Conservation (phyloP, 2,113 vertebrate species). For the Tetraodon nigroviridis region DNA sequence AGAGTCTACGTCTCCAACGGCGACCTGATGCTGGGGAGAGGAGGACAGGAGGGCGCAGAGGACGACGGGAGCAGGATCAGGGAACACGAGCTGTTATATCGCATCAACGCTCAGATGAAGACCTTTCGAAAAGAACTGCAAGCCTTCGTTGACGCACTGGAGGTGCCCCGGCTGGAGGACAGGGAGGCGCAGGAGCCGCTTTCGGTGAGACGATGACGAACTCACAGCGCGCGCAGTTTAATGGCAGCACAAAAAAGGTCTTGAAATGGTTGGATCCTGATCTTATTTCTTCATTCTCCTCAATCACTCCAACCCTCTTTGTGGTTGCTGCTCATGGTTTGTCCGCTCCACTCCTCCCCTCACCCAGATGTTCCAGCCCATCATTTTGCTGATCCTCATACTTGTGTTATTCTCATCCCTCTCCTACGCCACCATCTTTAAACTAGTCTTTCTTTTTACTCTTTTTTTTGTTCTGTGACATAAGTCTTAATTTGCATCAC, state of each 20-base stretch:
- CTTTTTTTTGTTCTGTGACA: conserved; percentile 98
- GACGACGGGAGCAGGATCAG: conserved; percentile 85
- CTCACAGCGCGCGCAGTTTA: neutral
- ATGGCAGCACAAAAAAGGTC: neutral
- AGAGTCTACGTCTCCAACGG: conserved; percentile 87
- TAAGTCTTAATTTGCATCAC: conserved; percentile 36
- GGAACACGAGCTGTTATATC: conserved; percentile 92
- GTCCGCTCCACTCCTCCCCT: conserved; percentile 40
- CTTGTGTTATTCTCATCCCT: conserved; percentile 98
- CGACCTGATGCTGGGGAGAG: conserved; percentile 80
- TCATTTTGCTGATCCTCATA: conserved; percentile 99
- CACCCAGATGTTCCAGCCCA: conserved; percentile 99
- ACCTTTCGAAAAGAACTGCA: conserved; percentile 95
- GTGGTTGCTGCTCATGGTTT: conserved; percentile 64
- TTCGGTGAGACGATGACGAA: conserved; percentile 81
- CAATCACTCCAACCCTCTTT: conserved; percentile 33
- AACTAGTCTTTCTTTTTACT: conserved; percentile 94
- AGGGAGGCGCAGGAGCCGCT: conserved; percentile 86
- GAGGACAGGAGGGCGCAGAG: conserved; percentile 79
- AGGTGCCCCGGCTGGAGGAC: conserved; percentile 85
- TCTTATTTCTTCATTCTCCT: conserved; percentile 39
- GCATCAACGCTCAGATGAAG: conserved; percentile 97
- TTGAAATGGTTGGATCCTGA: conserved; percentile 12
- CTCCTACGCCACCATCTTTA: conserved; percentile 98
- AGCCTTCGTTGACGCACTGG: conserved; percentile 89